Base-by-base conservation (phyloP, 1,140 invertebrate species). In the Camponotus pennsylvanicus region DNA sequence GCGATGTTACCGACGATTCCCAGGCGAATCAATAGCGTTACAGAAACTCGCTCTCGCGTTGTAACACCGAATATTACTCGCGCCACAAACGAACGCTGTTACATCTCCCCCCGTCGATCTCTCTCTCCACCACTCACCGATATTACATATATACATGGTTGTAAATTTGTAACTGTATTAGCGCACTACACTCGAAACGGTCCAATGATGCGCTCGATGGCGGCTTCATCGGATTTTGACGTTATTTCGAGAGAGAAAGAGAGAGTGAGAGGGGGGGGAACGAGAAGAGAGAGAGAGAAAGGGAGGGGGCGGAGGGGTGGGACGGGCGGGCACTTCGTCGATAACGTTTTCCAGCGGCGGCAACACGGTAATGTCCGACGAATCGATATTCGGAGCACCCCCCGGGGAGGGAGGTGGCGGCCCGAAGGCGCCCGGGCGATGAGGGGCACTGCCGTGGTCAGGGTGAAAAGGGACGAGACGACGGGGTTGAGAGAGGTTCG, bases 291-390 rank as follows among this genome's bases (percentile, higher is more conserved):
- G 32, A 55, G 32, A 15, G 45, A 52, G 18, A 57, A 45, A 79
- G 63, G 45, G 42, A 27, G 3, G 45, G 57, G 42, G 21, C n/a
- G 61, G 34, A 82, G 70, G 77, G 80, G 52, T 66, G 27, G 67
- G 61, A 82, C 84, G 76, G 63, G 75, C 76, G 69, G 67, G 63
- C 55, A 52, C 67, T 59, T 67, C 64, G 89, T 87, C 88, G 88
- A 90, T 90, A 90, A 89, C 88, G 69, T 87, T 87, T 89, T 82
- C 88, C 88, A 89, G 84, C 86, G 79, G 67, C 85, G 83, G 80
- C 79, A 77, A 83, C 85, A 86, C 70, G 89, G 86, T 82, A 79
- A 84, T 90, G 88, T 90, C 89, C 89, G 77, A 85, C 86, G 66
- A 90, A 90, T 90, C 89, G 89, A 90, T 90, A 90, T 86, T 85